Evolutionary conservation across 2,888 invertebrate species (phyloP).

Genomic region (Drosophila neoperkinsi): DNA sequence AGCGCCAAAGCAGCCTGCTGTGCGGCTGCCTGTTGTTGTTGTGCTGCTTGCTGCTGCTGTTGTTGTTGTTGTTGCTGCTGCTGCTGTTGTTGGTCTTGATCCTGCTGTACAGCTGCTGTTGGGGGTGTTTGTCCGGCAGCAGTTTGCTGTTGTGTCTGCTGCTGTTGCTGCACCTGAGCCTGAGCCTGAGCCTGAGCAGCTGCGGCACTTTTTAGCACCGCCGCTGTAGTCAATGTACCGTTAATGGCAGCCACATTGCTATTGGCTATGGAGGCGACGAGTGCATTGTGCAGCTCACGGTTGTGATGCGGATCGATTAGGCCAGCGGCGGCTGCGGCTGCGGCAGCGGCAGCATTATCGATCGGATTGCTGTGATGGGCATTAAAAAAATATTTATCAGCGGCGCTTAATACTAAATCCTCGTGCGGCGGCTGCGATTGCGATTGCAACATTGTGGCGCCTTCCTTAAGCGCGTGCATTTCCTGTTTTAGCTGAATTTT

Average conservation of each 20-base stretch:
- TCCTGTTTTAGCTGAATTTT: conserved; percentile 77
- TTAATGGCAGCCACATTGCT: conserved; percentile 83
- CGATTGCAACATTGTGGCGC: conserved; percentile 77
- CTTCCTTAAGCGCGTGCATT: conserved; percentile 80
- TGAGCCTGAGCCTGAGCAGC: conserved; percentile 81
- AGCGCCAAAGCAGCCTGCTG: conserved; percentile 71
- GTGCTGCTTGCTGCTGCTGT: conserved; percentile 42
- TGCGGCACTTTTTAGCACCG: conserved; percentile 81
- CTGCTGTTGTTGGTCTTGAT: conserved; percentile 53
- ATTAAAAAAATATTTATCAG: conserved; percentile 78
- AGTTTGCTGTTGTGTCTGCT: conserved; percentile 51
- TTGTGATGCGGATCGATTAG: conserved; percentile 84
- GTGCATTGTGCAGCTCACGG: conserved; percentile 85
- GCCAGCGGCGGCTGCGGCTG: conserved; percentile 83
- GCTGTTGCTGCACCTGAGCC: conserved; percentile 71
- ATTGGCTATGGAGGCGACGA: conserved; percentile 86
- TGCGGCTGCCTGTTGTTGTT: conserved; percentile 53
- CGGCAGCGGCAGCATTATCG: conserved; percentile 84
- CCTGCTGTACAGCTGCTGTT: conserved; percentile 60
- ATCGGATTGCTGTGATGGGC: conserved; percentile 86
- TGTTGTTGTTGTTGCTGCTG: conserved; percentile 66
- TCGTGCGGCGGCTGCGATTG: conserved; percentile 57
- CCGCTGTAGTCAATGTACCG: conserved; percentile 84
- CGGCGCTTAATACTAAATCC: conserved; percentile 55
- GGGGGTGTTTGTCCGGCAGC: conserved; percentile 43